Percentiles rank a stretch among this genome's conserved stretches.
These are phyloP conservation scores for Drosophila kepulauana DNA, from an alignment of 1,140 invertebrate genomes.

Conservation along the genomic window DNA sequence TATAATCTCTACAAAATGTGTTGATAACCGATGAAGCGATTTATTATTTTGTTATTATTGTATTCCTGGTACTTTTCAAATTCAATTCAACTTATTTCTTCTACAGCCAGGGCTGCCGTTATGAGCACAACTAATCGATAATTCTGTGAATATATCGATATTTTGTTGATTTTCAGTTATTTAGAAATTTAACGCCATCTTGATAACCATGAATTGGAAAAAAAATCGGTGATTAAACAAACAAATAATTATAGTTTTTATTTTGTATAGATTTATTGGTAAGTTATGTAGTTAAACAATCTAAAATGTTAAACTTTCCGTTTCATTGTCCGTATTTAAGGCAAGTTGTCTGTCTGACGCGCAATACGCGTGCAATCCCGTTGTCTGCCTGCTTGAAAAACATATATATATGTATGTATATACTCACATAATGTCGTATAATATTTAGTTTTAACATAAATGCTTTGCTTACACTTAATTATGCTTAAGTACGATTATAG, in stretches of 20 bases:
- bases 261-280: slow-evolving; percentile 67
- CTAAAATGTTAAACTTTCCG: slow-evolving; percentile 66
- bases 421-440: slow-evolving; percentile 11
- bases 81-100: too few species aligned
- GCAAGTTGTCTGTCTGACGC: slow-evolving; percentile 71
- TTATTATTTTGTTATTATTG: too few species aligned
- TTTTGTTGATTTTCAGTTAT: neutral
- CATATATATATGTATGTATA: slow-evolving; percentile 23
- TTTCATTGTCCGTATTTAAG: slow-evolving; percentile 81
- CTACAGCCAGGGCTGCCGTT: too few species aligned
- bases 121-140: too few species aligned
- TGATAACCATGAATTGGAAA: neutral
- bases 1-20: too few species aligned
- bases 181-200: neutral
- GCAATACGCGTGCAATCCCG: slow-evolving; percentile 33
- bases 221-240: neutral
- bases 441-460: slow-evolving; percentile 68
- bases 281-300: slow-evolving; percentile 76
- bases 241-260: slow-evolving; percentile 8
- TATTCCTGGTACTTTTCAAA: too few species aligned
- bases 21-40: too few species aligned
- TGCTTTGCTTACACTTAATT: slow-evolving; percentile 74
- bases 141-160: neutral
- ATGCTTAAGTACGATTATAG: slow-evolving; percentile 54
- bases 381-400: slow-evolving; percentile 65